phyloP scores from a whole-genome alignment of 2,797 vertebrate genomes.

The Sylvilagus floridanus region DNA sequence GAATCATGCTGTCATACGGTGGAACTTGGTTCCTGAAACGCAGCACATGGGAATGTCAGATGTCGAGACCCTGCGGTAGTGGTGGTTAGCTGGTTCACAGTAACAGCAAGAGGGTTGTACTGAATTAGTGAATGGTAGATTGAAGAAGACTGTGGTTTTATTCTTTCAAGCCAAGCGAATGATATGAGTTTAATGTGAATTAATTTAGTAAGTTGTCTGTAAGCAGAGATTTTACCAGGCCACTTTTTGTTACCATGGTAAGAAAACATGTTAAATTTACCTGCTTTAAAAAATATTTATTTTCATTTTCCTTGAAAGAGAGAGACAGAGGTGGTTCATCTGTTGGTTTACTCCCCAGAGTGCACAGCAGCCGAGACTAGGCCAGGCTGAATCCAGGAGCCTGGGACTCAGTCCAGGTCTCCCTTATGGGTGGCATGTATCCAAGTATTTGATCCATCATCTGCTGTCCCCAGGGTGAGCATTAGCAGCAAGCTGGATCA shows the following conservation, averaged over 20 bases:
- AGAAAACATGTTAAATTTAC: too few relatives aligned
- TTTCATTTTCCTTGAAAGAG: too few relatives aligned
- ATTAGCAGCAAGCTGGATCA: too few relatives aligned
- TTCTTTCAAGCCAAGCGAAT: not conserved
- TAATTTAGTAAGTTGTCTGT: not conserved
- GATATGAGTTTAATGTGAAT: not conserved
- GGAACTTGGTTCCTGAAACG: conserved; percentile 14
- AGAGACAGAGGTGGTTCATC: too few relatives aligned
- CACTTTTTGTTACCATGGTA: not conserved
- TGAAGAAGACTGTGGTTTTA: conserved; percentile 31
- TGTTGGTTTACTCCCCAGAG: too few relatives aligned
- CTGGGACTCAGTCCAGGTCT: too few relatives aligned
- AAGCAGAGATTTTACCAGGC: conserved; percentile 8
- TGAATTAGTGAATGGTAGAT: conserved; percentile 57
- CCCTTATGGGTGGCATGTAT: too few relatives aligned
- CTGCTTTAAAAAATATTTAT: too few relatives aligned
- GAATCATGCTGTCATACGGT: not conserved
- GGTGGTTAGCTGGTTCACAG: not conserved
- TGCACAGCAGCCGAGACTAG: too few relatives aligned
- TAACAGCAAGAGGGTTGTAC: not conserved
- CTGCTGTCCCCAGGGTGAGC: too few relatives aligned
- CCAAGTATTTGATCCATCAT: too few relatives aligned
- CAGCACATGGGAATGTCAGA: not conserved
- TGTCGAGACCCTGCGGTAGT: conserved; percentile 29
- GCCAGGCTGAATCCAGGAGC: too few relatives aligned